Base-by-base conservation (phyloP, 2,888 invertebrate species). In the Aphidius colemani region DNA sequence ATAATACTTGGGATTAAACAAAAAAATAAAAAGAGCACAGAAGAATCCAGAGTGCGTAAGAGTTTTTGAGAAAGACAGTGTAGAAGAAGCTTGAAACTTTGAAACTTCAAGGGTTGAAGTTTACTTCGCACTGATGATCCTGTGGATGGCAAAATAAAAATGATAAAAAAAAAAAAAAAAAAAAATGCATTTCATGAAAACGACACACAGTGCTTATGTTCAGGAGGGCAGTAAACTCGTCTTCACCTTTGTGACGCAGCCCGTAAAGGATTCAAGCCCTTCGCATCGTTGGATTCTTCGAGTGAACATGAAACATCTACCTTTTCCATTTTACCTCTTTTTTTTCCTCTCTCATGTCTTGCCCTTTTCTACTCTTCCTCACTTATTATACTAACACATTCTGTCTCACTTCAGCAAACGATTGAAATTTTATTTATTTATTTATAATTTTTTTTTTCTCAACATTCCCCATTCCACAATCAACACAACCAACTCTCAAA, bases 231-330 rank as follows among this genome's bases (percentile, higher is more conserved):
- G 59, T 59, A 67, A 63, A 65, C 64, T 56, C 65, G 61, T 55
- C 71, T 74, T 76, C 74, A 72, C 70, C 75, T 77, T 78, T 77
- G 78, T 75, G 75, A 76, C 69, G 71, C 68, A 72, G 72, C 71
- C 70, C 72, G 77, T 76, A 73, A 78, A 77, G 74, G 74, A 72
- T 56, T 56, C 45, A 53, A 55, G 59, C 51, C 62, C 63, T 67
- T 61, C 62, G 66, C 66, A 59, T 67, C 66, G 66, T 55, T 67
- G 67, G 53, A 58, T 65, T 57, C 41, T 43, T 7, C 40, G 41
- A 43, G 63, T 63, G 64, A 61, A 51, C 61, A 63, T 60, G 61
- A 60, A 61, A 63, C 63, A 50, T 53, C 53, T 46, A 13, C 44
- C 60, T n/a, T 30, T 44, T 48, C 45, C 56, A 41, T 43, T 53